Evolutionary conservation across 2,797 vertebrate species (phyloP).

Genomic region (Gouania willdenowi): DNA sequence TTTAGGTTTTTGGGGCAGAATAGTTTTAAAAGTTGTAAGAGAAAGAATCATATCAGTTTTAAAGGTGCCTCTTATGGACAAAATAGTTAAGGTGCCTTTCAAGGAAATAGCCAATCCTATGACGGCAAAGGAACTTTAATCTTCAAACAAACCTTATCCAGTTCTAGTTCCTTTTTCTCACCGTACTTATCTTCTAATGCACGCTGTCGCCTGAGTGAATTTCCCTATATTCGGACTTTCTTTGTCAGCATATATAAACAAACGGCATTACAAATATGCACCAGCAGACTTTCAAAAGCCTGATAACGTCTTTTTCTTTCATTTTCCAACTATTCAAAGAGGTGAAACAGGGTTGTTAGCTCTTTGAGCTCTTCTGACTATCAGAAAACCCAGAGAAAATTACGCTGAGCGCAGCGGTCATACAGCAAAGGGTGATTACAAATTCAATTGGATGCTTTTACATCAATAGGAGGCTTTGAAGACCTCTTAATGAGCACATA

Average conservation of each 20-base stretch:
- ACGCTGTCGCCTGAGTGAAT: constrained; percentile 36
- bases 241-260: constrained; percentile 74
- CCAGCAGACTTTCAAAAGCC: constrained; percentile 43
- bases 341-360: constrained; percentile 75
- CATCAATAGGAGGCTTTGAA: constrained; percentile 86
- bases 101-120: constrained; percentile 41
- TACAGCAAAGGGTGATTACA: constrained; percentile 81
- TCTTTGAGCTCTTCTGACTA: constrained; percentile 74
- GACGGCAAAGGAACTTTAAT: constrained; percentile 51
- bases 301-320: constrained; percentile 45
- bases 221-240: constrained; percentile 59
- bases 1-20: constrained; percentile 28
- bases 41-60: constrained; percentile 30
- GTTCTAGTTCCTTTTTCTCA: constrained; percentile 33
- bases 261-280: constrained; percentile 52
- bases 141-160: constrained; percentile 60
- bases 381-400: constrained; percentile 62
- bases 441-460: constrained; percentile 90
- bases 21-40: constrained; percentile 4
- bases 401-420: constrained; percentile 77
- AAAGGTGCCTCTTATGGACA: constrained; percentile 38
- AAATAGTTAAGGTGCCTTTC: constrained; percentile 52
- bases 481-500: constrained; percentile 88
- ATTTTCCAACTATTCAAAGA: constrained; percentile 26
- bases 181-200: constrained; percentile 48